phyloP scores from a whole-genome alignment of 2,888 invertebrate species.

The Chesias legatella region DNA sequence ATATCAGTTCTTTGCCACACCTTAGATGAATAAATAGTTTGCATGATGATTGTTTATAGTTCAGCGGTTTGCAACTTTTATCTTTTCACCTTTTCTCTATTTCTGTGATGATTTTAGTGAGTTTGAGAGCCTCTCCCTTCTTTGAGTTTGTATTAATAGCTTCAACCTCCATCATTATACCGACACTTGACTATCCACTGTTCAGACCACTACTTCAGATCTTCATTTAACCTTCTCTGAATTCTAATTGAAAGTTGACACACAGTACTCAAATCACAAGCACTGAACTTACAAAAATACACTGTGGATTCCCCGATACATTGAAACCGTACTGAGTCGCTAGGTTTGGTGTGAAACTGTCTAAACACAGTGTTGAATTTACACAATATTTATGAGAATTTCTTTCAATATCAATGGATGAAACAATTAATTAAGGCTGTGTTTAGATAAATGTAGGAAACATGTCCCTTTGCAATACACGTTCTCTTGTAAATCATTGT shows the following conservation, averaged over 20 bases:
- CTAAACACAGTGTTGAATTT: conserved; percentile 24
- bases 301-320: conserved; percentile 22
- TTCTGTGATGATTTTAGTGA: conserved; percentile 54
- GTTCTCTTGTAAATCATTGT: conserved; percentile 30
- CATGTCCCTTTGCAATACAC: conserved; percentile 20
- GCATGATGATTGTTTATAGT: conserved; percentile 70
- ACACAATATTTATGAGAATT: conserved; percentile 4
- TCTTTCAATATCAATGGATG: conserved; percentile 22
- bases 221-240: conserved; percentile 50
- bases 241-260: conserved; percentile 56
- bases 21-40: conserved; percentile 72
- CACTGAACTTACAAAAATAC: conserved; percentile 30
- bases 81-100: conserved; percentile 45
- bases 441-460: conserved; percentile 22
- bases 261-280: conserved; percentile 33
- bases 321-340: conserved; percentile 54
- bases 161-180: conserved; percentile 66
- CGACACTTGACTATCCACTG: conserved; percentile 57
- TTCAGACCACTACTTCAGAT: conserved; percentile 45
- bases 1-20: conserved; percentile 79
- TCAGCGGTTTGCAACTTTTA: conserved; percentile 53
- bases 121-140: conserved; percentile 41
- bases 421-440: conserved; percentile 15
- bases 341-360: conserved; percentile 49
- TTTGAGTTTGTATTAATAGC: conserved; percentile 44